Evolutionary conservation across 2,888 invertebrate genomes (phyloP).

Genomic region (Cephus rjabovi): DNA sequence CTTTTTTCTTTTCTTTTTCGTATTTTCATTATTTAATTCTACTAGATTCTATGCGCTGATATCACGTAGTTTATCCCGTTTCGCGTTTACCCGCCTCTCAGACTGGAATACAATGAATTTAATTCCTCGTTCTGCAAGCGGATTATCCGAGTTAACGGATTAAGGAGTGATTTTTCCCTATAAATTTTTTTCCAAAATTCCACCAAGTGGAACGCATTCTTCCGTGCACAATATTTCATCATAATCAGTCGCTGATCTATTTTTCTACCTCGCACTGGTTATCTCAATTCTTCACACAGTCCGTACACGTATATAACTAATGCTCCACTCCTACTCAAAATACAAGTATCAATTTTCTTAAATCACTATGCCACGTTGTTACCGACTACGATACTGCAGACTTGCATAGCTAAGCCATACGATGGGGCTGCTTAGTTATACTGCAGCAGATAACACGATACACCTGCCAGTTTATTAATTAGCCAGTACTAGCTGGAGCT

Average conservation of each 20-base stretch:
- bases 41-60: background rate
- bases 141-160: background rate
- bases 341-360: background rate
- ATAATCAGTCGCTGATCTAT: no score
- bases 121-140: background rate
- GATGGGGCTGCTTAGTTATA: background rate
- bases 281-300: background rate
- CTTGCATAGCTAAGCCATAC: background rate
- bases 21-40: background rate
- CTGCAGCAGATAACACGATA: background rate
- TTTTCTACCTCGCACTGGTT: no score
- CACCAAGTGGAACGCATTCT: no score
- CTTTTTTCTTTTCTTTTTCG: background rate
- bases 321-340: background rate
- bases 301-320: background rate
- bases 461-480: background rate
- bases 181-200: background rate
- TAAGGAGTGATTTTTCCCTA: background rate
- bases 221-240: no score
- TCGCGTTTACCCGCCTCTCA: background rate
- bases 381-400: background rate
- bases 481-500: background rate
- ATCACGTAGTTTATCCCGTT: background rate
- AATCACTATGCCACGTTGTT: background rate
- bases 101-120: background rate